Evolutionary conservation across 30 jellyfish, hydroid and myxozoan genomes (phyloP).

Genomic region (Phacellophora camtschatica): DNA sequence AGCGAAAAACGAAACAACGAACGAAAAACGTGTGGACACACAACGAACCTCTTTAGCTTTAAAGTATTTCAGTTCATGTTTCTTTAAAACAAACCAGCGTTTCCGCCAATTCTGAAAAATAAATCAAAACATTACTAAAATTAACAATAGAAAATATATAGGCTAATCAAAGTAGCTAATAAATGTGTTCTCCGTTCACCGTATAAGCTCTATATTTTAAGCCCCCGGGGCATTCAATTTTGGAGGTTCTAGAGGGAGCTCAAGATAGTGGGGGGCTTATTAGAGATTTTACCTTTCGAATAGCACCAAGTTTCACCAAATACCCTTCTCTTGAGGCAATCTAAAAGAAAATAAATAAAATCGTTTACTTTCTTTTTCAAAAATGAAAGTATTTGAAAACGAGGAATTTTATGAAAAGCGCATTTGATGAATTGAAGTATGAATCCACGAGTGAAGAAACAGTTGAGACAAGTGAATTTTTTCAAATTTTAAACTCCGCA

Average conservation of each 20-base stretch:
- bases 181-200: no score
- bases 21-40: background rate
- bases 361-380: no score
- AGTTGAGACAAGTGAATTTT: background rate
- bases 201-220: no score
- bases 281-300: constrained; percentile 93
- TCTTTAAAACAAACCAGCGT: constrained; percentile 89
- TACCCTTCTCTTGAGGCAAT: constrained; percentile 97
- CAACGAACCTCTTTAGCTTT: constrained; percentile 57
- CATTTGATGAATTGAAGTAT: no score
- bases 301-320: constrained; percentile 84
- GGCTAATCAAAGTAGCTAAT: no score
- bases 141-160: no score
- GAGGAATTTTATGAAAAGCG: no score
- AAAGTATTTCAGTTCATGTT: constrained; percentile 67
- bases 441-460: background rate
- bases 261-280: no score
- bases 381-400: no score
- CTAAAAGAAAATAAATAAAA: constrained; percentile 1
- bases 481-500: background rate
- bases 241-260: no score
- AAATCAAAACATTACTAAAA: background rate
- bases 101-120: constrained; percentile 88
- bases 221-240: no score
- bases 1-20: background rate